These are phyloP conservation scores for Menidia menidia DNA, from an alignment of 2,797 vertebrate genomes.

Conservation along the genomic window DNA sequence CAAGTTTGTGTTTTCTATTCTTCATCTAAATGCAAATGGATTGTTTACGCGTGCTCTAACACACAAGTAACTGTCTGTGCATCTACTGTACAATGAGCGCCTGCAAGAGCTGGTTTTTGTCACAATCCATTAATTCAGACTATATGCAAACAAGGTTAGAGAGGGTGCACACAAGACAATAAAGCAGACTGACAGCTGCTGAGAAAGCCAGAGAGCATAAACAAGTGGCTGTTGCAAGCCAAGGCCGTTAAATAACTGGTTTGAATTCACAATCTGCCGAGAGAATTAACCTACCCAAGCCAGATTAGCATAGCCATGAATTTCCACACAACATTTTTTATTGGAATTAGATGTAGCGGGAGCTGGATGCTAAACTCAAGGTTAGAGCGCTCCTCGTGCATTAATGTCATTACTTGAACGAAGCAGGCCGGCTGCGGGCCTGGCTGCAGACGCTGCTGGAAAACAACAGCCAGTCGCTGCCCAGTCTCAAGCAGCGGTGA, in stretches of 20 bases:
- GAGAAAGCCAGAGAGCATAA: constrained; percentile 52
- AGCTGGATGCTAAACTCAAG: constrained; percentile 66
- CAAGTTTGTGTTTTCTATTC: constrained; percentile 50
- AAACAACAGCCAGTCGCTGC: constrained; percentile 32
- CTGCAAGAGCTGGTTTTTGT: constrained; percentile 64
- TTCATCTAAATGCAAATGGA: constrained; percentile 78
- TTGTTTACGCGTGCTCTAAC: constrained; percentile 64
- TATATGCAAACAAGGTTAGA: constrained; percentile 63
- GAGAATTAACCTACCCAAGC: constrained; percentile 64
- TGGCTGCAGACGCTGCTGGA: constrained; percentile 42
- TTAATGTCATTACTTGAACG: constrained; percentile 65
- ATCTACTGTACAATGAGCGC: constrained; percentile 59
- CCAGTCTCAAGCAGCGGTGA: constrained; percentile 17
- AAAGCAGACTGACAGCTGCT: constrained; percentile 66
- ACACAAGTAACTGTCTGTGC: constrained; percentile 53
- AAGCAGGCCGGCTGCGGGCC: constrained; percentile 38
- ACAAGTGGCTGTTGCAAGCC: constrained; percentile 49
- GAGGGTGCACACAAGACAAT: constrained; percentile 48
- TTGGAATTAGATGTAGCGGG: constrained; percentile 36
- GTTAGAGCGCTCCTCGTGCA: constrained; percentile 66
- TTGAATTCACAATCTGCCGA: constrained; percentile 70
- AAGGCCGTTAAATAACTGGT: constrained; percentile 60
- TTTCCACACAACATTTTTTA: constrained; percentile 62
- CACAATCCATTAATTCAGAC: constrained; percentile 60
- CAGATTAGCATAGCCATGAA: constrained; percentile 69